Evolutionary conservation across 2,888 invertebrate species (phyloP).

Genomic region (Hyalella azteca): DNA sequence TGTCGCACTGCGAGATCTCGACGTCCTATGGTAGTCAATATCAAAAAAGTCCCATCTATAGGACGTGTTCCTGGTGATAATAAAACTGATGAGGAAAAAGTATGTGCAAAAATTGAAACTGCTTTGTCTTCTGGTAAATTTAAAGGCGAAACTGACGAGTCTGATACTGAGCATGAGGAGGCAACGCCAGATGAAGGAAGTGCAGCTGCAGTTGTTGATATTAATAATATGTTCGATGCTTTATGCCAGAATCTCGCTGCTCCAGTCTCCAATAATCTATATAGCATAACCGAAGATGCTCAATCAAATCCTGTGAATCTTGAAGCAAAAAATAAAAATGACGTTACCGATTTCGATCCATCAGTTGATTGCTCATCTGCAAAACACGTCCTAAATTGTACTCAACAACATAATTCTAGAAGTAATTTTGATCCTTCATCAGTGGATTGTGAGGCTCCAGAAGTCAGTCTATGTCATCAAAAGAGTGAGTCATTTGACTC

Average conservation of each 20-base stretch:
- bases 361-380: no score
- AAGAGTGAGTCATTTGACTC: constrained; percentile 54
- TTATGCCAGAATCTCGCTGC: no score
- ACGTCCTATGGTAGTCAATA: background rate
- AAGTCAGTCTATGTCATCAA: constrained; percentile 38
- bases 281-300: background rate
- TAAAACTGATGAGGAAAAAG: constrained; percentile 58
- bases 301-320: background rate
- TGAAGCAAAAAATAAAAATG: no score
- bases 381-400: background rate
- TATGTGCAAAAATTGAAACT: constrained; percentile 57
- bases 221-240: no score
- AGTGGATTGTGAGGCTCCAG: background rate
- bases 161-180: constrained; percentile 46
- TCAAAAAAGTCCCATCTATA: constrained; percentile 15
- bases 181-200: background rate
- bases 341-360: no score
- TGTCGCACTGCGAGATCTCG: constrained; percentile 8
- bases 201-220: no score
- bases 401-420: no score
- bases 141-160: constrained; percentile 57
- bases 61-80: constrained; percentile 46
- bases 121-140: constrained; percentile 56
- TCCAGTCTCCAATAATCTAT: background rate
- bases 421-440: background rate